Evolutionary conservation across 2,888 invertebrate genomes (phyloP).

Genomic region (Cephus nigrinus): DNA sequence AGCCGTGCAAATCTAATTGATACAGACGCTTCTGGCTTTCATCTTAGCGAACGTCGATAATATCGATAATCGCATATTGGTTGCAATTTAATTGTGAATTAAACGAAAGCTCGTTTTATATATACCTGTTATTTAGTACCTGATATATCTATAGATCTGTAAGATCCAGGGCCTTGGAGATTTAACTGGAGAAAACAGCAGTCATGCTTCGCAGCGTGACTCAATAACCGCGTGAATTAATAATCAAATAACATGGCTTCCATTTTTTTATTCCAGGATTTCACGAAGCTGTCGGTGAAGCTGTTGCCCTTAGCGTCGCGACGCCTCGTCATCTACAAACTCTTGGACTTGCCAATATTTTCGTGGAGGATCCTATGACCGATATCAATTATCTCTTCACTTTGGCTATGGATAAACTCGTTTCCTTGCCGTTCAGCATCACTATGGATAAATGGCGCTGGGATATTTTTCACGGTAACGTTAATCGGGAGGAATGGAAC

Average conservation of each 20-base stretch:
- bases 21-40: not conserved
- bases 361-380: slow-evolving; percentile 82
- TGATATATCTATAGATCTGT: not conserved
- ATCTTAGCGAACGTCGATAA: not conserved
- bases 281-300: slow-evolving; percentile 93
- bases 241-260: not conserved
- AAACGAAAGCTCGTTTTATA: not conserved
- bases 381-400: slow-evolving; percentile 88
- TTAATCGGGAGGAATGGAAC: slow-evolving; percentile 82
- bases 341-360: slow-evolving; percentile 83
- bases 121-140: not conserved
- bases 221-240: not conserved
- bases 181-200: not conserved
- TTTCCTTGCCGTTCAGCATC: slow-evolving; percentile 85
- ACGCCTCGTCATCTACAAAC: slow-evolving; percentile 88
- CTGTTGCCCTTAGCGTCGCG: slow-evolving; percentile 85
- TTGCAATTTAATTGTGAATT: not conserved
- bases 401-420: slow-evolving; percentile 87
- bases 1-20: not conserved
- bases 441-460: slow-evolving; percentile 89
- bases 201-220: not conserved
- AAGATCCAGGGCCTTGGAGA: not conserved
- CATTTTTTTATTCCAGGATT: slow-evolving; percentile 74
- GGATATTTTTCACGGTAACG: slow-evolving; percentile 82
- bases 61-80: not conserved